Conservation (phyloP, 2,888 invertebrate genomes). For the Pollenia amentaria region DNA sequence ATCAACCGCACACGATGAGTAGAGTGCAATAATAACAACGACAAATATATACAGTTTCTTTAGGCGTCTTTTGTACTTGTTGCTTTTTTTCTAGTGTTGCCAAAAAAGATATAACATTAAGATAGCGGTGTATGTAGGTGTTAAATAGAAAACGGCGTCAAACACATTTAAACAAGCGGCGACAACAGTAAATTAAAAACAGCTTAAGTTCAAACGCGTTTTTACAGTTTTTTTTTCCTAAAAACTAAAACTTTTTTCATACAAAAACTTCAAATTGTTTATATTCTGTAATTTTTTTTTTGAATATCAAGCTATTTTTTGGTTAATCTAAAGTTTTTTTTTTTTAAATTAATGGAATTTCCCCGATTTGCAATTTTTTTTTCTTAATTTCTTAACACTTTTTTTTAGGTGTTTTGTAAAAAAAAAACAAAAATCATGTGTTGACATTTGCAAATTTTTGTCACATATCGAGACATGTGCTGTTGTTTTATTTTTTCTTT, state of each 20-base stretch:
- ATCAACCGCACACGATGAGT: slow-evolving; percentile 72
- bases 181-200: neutral
- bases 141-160: slow-evolving; percentile 8
- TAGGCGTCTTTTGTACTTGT: slow-evolving; percentile 19
- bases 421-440: slow-evolving; percentile 1
- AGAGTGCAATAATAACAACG: slow-evolving; percentile 68
- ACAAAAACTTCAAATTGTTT: too few relatives aligned
- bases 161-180: neutral
- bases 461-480: slow-evolving; percentile 79
- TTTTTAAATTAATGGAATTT: slow-evolving; percentile 58
- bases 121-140: slow-evolving; percentile 65
- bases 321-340: slow-evolving; percentile 33
- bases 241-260: neutral
- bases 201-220: neutral
- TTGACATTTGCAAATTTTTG: slow-evolving; percentile 82
- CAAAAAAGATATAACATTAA: slow-evolving; percentile 62
- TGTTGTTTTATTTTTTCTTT: slow-evolving; percentile 63
- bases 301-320: neutral
- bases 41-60: slow-evolving; percentile 43
- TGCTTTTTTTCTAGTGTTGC: slow-evolving; percentile 48
- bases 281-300: neutral
- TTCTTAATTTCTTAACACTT: slow-evolving; percentile 10
- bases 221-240: neutral
- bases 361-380: slow-evolving; percentile 30
- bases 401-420: slow-evolving; percentile 26